A percentile compares a stretch with the other conserved stretches of the same genome.
phyloP scores from a whole-genome alignment of 1,140 invertebrate genomes.

The Ruditapes philippinarum region DNA sequence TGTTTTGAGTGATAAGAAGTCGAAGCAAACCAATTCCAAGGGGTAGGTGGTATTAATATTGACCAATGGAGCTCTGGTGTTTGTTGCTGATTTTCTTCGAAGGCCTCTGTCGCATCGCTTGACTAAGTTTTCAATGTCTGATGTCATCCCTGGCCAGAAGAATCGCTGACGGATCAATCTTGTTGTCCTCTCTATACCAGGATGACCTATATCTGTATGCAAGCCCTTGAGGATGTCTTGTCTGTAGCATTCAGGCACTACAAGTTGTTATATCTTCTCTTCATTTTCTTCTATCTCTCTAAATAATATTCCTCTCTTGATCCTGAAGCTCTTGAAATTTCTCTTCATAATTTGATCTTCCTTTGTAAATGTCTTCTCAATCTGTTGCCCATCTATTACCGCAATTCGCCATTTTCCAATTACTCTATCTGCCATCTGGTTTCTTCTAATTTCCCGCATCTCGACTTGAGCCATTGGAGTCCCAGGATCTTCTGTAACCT shows the following conservation, averaged over 20 bases:
- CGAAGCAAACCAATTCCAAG: not conserved
- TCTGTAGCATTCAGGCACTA: not conserved
- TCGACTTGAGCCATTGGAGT: not conserved
- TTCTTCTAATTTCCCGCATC: not conserved
- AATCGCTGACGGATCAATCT: too few species aligned
- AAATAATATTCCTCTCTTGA: not conserved
- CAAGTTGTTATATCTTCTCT: not conserved
- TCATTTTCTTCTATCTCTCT: not conserved
- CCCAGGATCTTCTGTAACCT: not conserved
- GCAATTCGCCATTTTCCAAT: not conserved
- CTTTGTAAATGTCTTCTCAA: not conserved
- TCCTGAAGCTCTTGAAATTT: not conserved
- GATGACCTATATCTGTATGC: too few species aligned
- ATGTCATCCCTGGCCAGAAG: not conserved
- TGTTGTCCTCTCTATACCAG: too few species aligned
- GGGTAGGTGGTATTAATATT: not conserved
- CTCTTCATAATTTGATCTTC: not conserved
- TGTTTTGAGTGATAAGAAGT: not conserved
- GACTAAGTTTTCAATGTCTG: not conserved
- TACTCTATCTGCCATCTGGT: not conserved
- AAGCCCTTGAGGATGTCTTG: not conserved
- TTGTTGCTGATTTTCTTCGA: not conserved
- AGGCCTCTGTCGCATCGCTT: not conserved
- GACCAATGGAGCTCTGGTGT: not conserved
- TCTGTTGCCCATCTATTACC: not conserved